Conservation (phyloP, 2,888 invertebrate species). For the Drosophila recens region DNA sequence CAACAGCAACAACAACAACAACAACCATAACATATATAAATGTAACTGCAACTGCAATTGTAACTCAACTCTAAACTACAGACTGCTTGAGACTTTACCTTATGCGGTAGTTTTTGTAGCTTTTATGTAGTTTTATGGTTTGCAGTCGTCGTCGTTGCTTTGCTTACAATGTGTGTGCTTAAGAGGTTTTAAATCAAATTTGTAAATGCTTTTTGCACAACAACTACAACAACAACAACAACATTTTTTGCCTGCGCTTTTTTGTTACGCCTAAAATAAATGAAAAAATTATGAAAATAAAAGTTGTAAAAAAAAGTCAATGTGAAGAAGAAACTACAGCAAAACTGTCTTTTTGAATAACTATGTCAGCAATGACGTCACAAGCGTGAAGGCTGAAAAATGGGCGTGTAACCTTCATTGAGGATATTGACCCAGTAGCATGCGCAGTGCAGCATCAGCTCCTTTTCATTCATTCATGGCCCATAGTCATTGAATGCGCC, state of each 20-base stretch:
- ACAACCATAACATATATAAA: conserved; percentile 29
- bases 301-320: conserved; percentile 40
- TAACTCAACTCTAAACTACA: conserved; percentile 31
- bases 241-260: conserved; percentile 52
- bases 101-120: conserved; percentile 20
- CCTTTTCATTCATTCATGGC: conserved; percentile 66
- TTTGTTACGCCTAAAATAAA: conserved; percentile 63
- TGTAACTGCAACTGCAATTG: conserved; percentile 22
- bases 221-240: conserved; percentile 27
- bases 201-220: conserved; percentile 59
- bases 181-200: conserved; percentile 65
- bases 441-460: conserved; percentile 74
- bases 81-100: conserved; percentile 35
- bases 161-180: conserved; percentile 44
- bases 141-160: conserved; percentile 31
- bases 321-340: conserved; percentile 16
- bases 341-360: conserved; percentile 37
- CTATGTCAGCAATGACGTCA: conserved; percentile 78
- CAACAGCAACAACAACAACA: conserved; percentile 17
- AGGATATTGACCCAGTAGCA: conserved; percentile 84
- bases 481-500: conserved; percentile 48
- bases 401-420: conserved; percentile 63
- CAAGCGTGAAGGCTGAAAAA: conserved; percentile 18
- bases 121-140: conserved; percentile 33
- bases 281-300: conserved; percentile 38